These are phyloP conservation scores for Sigmodon hispidus DNA, from an alignment of 2,113 vertebrate genomes.

Conservation along the genomic window DNA sequence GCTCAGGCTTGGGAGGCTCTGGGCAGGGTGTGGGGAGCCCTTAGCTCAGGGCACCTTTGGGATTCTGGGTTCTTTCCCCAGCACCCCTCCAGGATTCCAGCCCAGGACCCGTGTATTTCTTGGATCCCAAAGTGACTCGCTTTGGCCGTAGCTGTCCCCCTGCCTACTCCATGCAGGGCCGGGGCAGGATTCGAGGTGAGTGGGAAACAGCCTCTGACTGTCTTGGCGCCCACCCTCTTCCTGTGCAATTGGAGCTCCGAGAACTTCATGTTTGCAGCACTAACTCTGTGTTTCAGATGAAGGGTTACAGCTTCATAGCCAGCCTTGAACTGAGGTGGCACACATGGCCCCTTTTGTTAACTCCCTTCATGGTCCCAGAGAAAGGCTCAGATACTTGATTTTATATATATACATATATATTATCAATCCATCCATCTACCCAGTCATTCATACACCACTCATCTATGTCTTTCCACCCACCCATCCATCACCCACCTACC, in stretches of 20 bases:
- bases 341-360: background rate
- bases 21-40: background rate
- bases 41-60: background rate
- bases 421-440: background rate
- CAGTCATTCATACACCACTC: fast-evolving
- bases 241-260: background rate
- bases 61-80: conserved; percentile 58
- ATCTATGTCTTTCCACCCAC: too few relatives aligned
- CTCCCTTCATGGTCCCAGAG: too few relatives aligned
- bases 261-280: background rate
- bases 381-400: background rate
- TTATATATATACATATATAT: too few relatives aligned
- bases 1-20: too few relatives aligned
- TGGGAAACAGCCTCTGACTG: background rate
- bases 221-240: background rate
- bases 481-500: fast-evolving
- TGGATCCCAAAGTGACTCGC: conserved; percentile 89
- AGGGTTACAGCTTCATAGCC: background rate
- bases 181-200: conserved; percentile 82
- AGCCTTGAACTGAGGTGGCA: background rate
- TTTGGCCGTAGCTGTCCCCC: conserved; percentile 89
- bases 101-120: conserved; percentile 91
- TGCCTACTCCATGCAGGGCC: conserved; percentile 90
- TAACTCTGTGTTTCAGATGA: background rate
- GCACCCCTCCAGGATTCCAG: conserved; percentile 88